phyloP scores from a whole-genome alignment of 2,113 vertebrate genomes.

The Corythornis madagascariensis region DNA sequence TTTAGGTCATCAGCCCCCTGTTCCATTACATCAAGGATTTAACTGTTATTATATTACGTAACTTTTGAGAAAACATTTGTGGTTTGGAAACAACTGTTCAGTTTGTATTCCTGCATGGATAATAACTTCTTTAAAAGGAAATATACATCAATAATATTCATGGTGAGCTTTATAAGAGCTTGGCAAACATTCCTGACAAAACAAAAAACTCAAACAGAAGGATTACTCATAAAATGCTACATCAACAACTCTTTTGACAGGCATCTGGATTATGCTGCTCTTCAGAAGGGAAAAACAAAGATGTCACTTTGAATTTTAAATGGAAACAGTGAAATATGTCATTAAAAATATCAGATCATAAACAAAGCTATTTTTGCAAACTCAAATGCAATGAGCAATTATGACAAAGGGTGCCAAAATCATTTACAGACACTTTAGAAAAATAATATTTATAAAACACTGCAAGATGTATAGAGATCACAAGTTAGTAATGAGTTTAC shows the following conservation, averaged over 20 bases:
- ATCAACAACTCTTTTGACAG: slow-evolving; percentile 62
- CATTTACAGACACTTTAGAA: neutral
- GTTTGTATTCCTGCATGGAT: slow-evolving; percentile 3
- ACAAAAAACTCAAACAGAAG: slow-evolving; percentile 61
- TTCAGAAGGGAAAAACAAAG: slow-evolving; percentile 52
- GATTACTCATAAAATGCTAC: slow-evolving; percentile 70
- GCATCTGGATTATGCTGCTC: slow-evolving; percentile 61
- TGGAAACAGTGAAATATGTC: slow-evolving; percentile 49
- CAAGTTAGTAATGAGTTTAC: neutral
- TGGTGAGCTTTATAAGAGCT: slow-evolving; percentile 48
- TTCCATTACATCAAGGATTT: neutral
- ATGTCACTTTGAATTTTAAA: slow-evolving; percentile 51
- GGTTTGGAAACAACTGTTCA: neutral
- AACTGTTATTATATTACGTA: slow-evolving; percentile 17
- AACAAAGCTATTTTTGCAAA: slow-evolving; percentile 51
- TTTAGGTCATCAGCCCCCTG: neutral
- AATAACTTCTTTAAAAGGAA: slow-evolving; percentile 60
- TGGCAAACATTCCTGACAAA: slow-evolving; percentile 64
- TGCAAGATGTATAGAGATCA: neutral
- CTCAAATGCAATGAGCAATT: slow-evolving; percentile 13
- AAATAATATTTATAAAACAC: neutral
- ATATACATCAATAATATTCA: slow-evolving; percentile 65
- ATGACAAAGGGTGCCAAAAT: slow-evolving; percentile 1
- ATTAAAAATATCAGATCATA: slow-evolving; percentile 59
- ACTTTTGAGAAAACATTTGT: slow-evolving; percentile 37